A percentile compares a stretch with the other conserved stretches of the same genome.
Evolutionary conservation across 1,140 invertebrate genomes (phyloP).

Genomic region (Drosophila erecta): DNA sequence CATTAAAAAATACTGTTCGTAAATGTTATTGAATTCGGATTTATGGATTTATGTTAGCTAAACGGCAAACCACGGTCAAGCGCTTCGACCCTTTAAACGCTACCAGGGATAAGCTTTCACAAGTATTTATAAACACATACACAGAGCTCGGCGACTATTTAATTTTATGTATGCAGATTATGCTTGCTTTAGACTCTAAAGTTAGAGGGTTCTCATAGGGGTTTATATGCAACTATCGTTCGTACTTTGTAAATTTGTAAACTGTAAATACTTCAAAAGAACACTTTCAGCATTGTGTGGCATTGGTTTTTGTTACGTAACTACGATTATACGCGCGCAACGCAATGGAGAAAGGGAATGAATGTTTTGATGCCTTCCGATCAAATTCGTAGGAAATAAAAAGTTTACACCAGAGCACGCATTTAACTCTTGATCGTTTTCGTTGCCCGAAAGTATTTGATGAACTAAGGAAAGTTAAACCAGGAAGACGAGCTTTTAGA

Average conservation of each 20-base stretch:
- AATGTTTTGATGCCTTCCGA: background rate
- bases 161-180: background rate
- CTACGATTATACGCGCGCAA: constrained; percentile 5
- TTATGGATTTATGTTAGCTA: constrained; percentile 52
- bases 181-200: background rate
- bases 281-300: constrained; percentile 64
- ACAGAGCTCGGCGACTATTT: constrained; percentile 5
- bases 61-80: constrained; percentile 49
- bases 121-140: constrained; percentile 13
- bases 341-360: background rate
- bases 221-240: constrained; percentile 10
- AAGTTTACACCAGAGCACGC: no score
- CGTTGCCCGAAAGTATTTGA: no score
- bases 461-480: background rate
- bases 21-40: constrained; percentile 56
- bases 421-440: no score
- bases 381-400: background rate
- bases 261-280: constrained; percentile 81
- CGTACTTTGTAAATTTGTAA: constrained; percentile 74
- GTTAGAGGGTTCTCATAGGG: no score
- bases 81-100: constrained; percentile 35
- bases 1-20: constrained; percentile 71
- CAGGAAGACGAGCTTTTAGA: background rate
- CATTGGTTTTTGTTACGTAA: constrained; percentile 12
- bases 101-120: constrained; percentile 49